Percentiles rank a stretch among this genome's conserved stretches.
phyloP scores from a whole-genome alignment of 2,888 invertebrate species.

The Eristalinus sepulchralis region DNA sequence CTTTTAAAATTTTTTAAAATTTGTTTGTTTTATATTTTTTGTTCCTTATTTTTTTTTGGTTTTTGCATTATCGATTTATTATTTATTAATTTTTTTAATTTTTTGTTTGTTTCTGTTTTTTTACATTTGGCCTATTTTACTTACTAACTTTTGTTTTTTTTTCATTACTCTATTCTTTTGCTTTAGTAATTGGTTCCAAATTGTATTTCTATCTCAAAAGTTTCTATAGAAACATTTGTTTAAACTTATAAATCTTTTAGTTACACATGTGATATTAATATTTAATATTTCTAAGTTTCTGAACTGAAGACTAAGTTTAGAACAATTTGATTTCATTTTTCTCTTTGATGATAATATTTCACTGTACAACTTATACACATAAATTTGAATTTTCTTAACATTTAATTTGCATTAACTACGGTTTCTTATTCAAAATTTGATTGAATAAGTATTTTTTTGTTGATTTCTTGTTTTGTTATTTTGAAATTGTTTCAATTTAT shows the following conservation, averaged over 20 bases:
- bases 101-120: constrained; percentile 20
- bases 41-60: constrained; percentile 1
- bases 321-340: constrained; percentile 62
- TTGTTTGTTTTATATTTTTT: constrained; percentile 34
- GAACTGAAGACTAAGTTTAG: constrained; percentile 53
- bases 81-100: not conserved
- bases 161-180: constrained; percentile 60
- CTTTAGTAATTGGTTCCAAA: constrained; percentile 71
- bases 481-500: constrained; percentile 67
- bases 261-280: constrained; percentile 36
- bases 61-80: constrained; percentile 16
- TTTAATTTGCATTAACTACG: constrained; percentile 62
- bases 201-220: constrained; percentile 55
- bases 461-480: constrained; percentile 24
- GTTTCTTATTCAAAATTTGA: not conserved
- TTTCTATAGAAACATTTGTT: constrained; percentile 57
- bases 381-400: constrained; percentile 1
- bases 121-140: constrained; percentile 71
- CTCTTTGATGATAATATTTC: constrained; percentile 1
- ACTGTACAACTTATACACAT: constrained; percentile 44
- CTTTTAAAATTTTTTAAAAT: constrained; percentile 66
- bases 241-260: constrained; percentile 37
- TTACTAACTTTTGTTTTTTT: constrained; percentile 55
- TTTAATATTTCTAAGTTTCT: constrained; percentile 46
- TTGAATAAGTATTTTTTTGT: constrained; percentile 19